phyloP scores from a whole-genome alignment of 2,888 invertebrate genomes.

The Sinhomidia bicolor region DNA sequence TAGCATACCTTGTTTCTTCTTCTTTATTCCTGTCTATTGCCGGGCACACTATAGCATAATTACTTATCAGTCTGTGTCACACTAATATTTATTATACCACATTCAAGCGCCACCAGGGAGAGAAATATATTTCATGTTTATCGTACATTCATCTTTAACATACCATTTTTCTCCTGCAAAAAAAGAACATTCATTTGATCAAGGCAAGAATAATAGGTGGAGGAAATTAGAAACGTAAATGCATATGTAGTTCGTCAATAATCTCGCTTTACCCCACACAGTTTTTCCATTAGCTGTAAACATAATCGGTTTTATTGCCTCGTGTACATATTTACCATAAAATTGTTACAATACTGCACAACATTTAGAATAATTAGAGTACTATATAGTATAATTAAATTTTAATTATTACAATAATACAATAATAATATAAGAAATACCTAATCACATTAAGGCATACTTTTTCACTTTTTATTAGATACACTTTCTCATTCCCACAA shows the following conservation, averaged over 20 bases:
- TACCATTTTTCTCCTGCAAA: no score
- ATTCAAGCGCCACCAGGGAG: not conserved
- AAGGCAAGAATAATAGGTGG: not conserved
- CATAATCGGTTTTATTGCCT: not conserved
- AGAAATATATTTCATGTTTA: constrained; percentile 26
- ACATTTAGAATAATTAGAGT: not conserved
- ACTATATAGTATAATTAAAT: no score
- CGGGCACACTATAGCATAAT: not conserved
- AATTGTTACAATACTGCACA: constrained; percentile 2
- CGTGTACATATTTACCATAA: not conserved
- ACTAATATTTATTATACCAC: not conserved
- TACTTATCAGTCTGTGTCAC: no score
- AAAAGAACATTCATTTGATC: no score
- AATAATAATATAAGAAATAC: not conserved
- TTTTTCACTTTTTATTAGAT: no score
- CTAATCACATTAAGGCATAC: not conserved
- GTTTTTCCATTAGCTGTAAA: not conserved
- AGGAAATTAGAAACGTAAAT: not conserved
- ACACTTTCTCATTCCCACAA: not conserved
- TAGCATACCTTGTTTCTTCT: not conserved
- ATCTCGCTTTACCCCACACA: not conserved
- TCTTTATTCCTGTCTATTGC: not conserved
- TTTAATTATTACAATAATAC: not conserved
- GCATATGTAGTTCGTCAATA: not conserved
- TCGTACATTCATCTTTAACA: constrained; percentile 22